Evolutionary conservation across 2,113 vertebrate genomes (phyloP).

Genomic region (Macaca mulatta): DNA sequence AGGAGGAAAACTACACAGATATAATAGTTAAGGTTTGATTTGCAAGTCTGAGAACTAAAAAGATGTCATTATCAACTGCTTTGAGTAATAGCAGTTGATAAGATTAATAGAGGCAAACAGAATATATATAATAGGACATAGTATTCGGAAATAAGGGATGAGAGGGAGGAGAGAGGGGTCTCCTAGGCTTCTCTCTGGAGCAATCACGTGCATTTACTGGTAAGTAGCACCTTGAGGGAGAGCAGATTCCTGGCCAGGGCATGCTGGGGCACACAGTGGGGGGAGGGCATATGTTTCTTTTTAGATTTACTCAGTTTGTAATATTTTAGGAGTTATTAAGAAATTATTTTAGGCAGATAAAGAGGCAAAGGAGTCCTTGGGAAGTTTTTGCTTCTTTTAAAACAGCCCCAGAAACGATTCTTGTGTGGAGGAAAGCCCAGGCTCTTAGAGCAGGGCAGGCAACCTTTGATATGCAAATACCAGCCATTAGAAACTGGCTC

Average conservation of each 20-base stretch:
- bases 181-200: not conserved
- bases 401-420: no score
- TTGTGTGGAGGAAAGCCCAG: no score
- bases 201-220: not conserved
- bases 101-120: not conserved
- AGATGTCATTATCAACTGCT: not conserved
- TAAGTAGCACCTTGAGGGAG: not conserved
- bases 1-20: not conserved
- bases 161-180: accelerated
- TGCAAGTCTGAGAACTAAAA: not conserved
- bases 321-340: not conserved
- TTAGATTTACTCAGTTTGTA: not conserved
- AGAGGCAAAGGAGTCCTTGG: no score
- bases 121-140: not conserved
- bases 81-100: not conserved
- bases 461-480: no score
- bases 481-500: no score
- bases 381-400: no score
- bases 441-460: no score
- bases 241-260: not conserved
- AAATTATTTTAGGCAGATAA: no score
- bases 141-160: not conserved
- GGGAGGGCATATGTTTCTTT: not conserved
- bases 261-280: not conserved
- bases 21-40: not conserved